Conservation (phyloP, 2,113 vertebrate species). For the Centrocercus urophasianus region DNA sequence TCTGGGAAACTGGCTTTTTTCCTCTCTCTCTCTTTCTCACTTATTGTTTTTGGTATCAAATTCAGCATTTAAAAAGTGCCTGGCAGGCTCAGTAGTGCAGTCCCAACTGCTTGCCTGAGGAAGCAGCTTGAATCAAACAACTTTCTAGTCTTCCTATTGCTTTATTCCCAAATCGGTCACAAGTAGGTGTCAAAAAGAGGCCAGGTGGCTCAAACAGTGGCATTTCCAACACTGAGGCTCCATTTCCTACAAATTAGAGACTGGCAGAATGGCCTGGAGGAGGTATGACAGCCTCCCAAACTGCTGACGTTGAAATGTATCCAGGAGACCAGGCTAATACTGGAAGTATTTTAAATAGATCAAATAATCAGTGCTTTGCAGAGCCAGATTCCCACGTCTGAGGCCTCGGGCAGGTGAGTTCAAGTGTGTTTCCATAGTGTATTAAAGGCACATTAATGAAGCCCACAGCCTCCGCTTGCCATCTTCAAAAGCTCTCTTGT, state of each 20-base stretch:
- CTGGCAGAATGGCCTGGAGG: not conserved
- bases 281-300: slow-evolving; percentile 35
- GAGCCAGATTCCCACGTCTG: not conserved
- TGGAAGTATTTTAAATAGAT: slow-evolving; percentile 48
- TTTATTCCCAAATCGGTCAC: not conserved
- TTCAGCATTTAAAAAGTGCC: not conserved
- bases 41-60: not conserved
- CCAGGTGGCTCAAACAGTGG: not conserved
- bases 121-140: not conserved
- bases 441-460: slow-evolving; percentile 43
- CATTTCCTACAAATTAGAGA: not conserved
- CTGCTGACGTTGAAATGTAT: slow-evolving; percentile 36
- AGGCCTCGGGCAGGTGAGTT: slow-evolving; percentile 38
- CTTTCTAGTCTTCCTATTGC: not conserved
- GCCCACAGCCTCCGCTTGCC: fast-evolving
- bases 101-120: not conserved
- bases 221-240: not conserved
- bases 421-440: not conserved
- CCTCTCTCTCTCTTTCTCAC: not conserved
- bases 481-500: slow-evolving; percentile 45
- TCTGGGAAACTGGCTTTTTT: not conserved
- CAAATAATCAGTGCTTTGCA: slow-evolving; percentile 30
- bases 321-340: slow-evolving; percentile 27
- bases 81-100: not conserved
- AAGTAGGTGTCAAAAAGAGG: not conserved